Conservation (phyloP, 2,888 invertebrate genomes). For the Monoplex corrugatus region DNA sequence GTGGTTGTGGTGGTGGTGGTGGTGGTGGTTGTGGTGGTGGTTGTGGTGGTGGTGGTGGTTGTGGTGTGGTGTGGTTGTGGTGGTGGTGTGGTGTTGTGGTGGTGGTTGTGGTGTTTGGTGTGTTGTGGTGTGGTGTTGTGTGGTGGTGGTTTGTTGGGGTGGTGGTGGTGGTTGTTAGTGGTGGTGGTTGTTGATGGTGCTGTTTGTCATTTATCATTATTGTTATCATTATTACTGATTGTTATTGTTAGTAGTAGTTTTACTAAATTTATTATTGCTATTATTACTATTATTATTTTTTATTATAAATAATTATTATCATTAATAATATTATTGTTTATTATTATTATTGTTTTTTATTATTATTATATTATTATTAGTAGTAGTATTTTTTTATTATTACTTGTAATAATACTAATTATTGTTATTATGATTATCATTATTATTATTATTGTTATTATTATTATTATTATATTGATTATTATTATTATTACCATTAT, state of each 20-base stretch:
- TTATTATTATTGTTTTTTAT: no score
- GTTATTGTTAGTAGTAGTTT: neutral
- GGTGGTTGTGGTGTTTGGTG: conserved; percentile 50
- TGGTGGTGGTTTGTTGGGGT: neutral
- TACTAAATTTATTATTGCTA: neutral
- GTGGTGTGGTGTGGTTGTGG: neutral
- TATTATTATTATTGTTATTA: no score
- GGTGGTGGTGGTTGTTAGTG: neutral
- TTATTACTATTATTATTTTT: no score
- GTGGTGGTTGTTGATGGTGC: no score
- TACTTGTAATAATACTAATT: no score
- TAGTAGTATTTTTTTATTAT: no score
- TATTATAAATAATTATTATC: no score
- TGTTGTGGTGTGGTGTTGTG: neutral
- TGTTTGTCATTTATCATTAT: neutral
- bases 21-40: neutral
- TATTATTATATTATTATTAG: no score
- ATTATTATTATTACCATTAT: neutral
- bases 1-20: neutral
- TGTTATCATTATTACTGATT: neutral
- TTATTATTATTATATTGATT: no score
- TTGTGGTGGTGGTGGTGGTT: neutral
- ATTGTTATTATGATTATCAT: no score
- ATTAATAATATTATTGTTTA: no score
- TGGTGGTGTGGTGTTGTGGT: conserved; percentile 55